Percentiles rank a stretch among this genome's conserved stretches.
Evolutionary conservation across 2,797 vertebrate genomes (phyloP).

Genomic region (Arremon aurantiirostris): DNA sequence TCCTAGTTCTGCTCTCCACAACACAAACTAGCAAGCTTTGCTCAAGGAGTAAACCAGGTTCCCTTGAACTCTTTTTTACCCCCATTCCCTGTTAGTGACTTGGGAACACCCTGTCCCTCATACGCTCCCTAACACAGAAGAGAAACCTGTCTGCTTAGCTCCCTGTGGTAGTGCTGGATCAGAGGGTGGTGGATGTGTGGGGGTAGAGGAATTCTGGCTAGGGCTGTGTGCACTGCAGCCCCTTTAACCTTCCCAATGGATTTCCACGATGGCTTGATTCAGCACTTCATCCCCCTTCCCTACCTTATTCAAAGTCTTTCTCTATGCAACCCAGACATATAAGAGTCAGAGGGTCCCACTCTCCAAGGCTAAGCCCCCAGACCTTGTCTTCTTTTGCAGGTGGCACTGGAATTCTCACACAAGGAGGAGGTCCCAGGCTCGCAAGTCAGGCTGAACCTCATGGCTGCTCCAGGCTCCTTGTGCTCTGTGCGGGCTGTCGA

Average conservation of each 20-base stretch:
- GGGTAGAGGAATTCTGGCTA: background rate
- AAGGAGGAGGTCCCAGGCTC: slow-evolving; percentile 77
- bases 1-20: background rate
- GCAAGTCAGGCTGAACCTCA: slow-evolving; percentile 69
- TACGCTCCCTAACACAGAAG: background rate
- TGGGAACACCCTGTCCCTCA: background rate
- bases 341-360: background rate
- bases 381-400: slow-evolving; percentile 65
- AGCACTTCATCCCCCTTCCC: background rate
- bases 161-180: background rate
- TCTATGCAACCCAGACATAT: background rate
- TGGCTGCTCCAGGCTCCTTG: slow-evolving; percentile 80
- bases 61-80: background rate
- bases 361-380: background rate
- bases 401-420: slow-evolving; percentile 78
- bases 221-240: background rate
- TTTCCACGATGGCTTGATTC: background rate
- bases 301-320: background rate
- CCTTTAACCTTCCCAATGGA: background rate
- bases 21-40: background rate
- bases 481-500: slow-evolving; percentile 85
- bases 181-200: background rate
- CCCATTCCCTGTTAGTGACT: background rate
- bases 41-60: background rate
- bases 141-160: background rate